A percentile compares a stretch with the other conserved stretches of the same genome.
Evolutionary conservation across 1,140 invertebrate genomes (phyloP).

Genomic region (Kradibia gibbosae): DNA sequence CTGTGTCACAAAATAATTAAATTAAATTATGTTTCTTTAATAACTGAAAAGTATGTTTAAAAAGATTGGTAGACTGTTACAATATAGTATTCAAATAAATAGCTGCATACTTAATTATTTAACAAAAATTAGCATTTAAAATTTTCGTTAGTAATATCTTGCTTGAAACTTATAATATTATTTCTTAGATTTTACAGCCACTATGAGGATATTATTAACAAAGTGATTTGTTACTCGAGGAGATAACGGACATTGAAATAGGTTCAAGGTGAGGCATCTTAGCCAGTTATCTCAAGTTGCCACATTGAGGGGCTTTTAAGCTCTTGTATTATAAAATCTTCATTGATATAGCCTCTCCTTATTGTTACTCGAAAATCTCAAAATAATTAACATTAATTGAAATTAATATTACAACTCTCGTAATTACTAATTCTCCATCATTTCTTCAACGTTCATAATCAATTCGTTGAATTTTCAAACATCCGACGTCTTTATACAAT

Average conservation of each 20-base stretch:
- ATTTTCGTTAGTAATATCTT: no score
- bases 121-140: no score
- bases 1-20: no score
- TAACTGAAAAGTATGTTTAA: no score
- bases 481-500: background rate
- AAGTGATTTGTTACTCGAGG: slow-evolving; percentile 15
- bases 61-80: no score
- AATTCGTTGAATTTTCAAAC: slow-evolving; percentile 2
- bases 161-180: background rate
- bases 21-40: no score
- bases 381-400: slow-evolving; percentile 43
- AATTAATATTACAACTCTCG: background rate
- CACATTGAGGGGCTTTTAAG: slow-evolving; percentile 26
- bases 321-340: slow-evolving; percentile 28
- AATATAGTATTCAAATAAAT: no score
- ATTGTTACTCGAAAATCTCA: background rate
- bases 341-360: background rate
- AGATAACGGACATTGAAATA: background rate
- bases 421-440: slow-evolving; percentile 13
- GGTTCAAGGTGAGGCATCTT: background rate
- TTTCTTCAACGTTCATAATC: background rate
- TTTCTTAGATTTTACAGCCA: background rate
- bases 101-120: no score
- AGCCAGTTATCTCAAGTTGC: slow-evolving; percentile 22
- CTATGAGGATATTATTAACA: background rate